These are phyloP conservation scores for Oncopodura yosiiana DNA, from an alignment of 1,140 invertebrate genomes.

Conservation along the genomic window DNA sequence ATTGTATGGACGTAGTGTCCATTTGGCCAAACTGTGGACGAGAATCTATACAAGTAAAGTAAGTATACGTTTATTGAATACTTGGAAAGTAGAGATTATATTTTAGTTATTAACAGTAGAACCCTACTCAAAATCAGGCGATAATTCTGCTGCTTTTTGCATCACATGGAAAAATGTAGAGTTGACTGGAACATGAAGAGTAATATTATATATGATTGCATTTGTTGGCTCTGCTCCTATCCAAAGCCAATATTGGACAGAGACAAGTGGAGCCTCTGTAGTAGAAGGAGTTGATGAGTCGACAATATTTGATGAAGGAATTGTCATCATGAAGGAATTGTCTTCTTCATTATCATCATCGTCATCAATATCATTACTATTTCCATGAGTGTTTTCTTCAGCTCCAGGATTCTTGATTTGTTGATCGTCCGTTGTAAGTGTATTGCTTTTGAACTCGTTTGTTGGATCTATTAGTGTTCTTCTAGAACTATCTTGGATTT, in stretches of 20 bases:
- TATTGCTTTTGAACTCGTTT: no score
- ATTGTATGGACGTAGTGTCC: conserved; percentile 80
- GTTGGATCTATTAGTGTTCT: no score
- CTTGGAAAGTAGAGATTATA: neutral
- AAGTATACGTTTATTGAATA: neutral
- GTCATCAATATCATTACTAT: no score
- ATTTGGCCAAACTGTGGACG: conserved; percentile 76
- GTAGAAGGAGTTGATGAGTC: neutral
- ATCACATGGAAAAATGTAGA: conserved; percentile 76
- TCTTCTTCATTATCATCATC: no score
- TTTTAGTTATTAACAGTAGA: neutral
- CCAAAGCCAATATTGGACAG: conserved; percentile 74
- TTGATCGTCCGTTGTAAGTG: no score
- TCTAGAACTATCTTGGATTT: neutral
- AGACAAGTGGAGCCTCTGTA: conserved; percentile 35
- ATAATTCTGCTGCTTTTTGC: conserved; percentile 67
- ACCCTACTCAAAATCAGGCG: conserved; percentile 43
- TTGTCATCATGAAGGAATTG: neutral
- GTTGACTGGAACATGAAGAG: conserved; percentile 56
- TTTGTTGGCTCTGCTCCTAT: conserved; percentile 60
- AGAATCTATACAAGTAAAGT: conserved; percentile 50
- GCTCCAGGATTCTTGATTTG: no score
- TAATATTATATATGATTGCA: conserved; percentile 60
- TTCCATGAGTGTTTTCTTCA: no score
- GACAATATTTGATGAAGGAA: neutral